Evolutionary conservation across 1,140 invertebrate genomes (phyloP).

Genomic region (Capitella teleta): DNA sequence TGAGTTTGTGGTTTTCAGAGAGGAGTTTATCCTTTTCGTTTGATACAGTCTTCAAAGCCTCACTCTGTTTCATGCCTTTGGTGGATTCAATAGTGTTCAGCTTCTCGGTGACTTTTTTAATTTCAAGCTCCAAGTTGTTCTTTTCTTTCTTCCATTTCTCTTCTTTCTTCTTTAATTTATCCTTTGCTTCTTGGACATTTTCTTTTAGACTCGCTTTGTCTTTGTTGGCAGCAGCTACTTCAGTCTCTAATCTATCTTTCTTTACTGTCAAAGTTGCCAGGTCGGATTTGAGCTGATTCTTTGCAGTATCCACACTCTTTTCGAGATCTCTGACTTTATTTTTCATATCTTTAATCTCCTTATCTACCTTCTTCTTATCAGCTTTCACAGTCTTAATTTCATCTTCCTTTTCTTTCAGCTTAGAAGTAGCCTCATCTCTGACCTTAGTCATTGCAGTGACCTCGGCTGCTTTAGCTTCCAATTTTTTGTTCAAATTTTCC

Average conservation of each 20-base stretch:
- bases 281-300: background rate
- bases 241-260: background rate
- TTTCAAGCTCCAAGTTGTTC: constrained; percentile 11
- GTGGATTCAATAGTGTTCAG: constrained; percentile 1
- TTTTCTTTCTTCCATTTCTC: constrained; percentile 6
- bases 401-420: constrained; percentile 7
- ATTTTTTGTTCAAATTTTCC: constrained; percentile 12
- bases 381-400: constrained; percentile 4
- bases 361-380: background rate
- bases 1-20: constrained; percentile 14
- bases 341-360: constrained; percentile 6
- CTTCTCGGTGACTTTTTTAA: constrained; percentile 6
- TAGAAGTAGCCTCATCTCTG: constrained; percentile 5
- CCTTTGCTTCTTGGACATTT: constrained; percentile 4
- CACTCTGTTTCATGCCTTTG: constrained; percentile 2
- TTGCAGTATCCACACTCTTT: constrained; percentile 1
- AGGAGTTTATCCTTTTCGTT: constrained; percentile 13
- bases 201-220: constrained; percentile 1
- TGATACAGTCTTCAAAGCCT: constrained; percentile 10
- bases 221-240: constrained; percentile 1
- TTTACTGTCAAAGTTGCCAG: background rate
- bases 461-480: constrained; percentile 12
- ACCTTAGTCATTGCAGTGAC: constrained; percentile 11
- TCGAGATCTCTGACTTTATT: constrained; percentile 10
- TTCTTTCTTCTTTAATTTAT: constrained; percentile 7